Percentiles rank a stretch among this genome's conserved stretches.
Evolutionary conservation across 2,113 vertebrate species (phyloP).

Genomic region (Mustela lutreola): DNA sequence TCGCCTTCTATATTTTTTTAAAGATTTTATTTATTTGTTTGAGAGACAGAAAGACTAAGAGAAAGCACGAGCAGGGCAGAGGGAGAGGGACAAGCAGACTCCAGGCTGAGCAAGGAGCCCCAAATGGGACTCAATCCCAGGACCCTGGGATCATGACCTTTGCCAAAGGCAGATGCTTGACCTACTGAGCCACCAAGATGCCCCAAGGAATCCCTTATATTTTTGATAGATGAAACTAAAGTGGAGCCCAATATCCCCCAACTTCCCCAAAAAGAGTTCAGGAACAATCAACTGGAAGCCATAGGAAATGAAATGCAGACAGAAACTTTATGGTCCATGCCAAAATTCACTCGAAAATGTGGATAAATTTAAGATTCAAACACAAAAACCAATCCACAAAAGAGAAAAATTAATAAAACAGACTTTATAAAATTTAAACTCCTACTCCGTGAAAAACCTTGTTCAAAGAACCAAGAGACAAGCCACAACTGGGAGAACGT

Average conservation of each 20-base stretch:
- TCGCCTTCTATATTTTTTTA: too few species aligned
- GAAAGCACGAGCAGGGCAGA: too few species aligned
- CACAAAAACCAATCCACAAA: neutral
- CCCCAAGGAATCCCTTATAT: neutral
- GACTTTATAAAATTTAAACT: neutral
- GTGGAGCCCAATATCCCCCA: neutral
- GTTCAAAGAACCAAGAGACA: neutral
- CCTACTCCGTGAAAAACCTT: neutral
- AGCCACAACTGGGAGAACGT: neutral
- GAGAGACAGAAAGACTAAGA: too few species aligned
- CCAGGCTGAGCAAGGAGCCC: too few species aligned
- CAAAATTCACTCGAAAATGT: neutral
- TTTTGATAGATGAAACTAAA: neutral
- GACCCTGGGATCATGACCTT: too few species aligned
- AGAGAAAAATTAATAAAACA: neutral
- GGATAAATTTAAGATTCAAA: neutral
- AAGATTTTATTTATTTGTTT: too few species aligned
- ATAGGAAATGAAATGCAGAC: neutral
- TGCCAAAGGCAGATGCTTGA: too few species aligned
- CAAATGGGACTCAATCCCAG: too few species aligned
- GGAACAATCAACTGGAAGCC: neutral
- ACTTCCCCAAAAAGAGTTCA: neutral
- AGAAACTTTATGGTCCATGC: neutral
- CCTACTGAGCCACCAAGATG: too few species aligned
- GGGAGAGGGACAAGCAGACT: too few species aligned